Conservation (phyloP, 2,888 invertebrate species). For the Hipparchia sbordonii region DNA sequence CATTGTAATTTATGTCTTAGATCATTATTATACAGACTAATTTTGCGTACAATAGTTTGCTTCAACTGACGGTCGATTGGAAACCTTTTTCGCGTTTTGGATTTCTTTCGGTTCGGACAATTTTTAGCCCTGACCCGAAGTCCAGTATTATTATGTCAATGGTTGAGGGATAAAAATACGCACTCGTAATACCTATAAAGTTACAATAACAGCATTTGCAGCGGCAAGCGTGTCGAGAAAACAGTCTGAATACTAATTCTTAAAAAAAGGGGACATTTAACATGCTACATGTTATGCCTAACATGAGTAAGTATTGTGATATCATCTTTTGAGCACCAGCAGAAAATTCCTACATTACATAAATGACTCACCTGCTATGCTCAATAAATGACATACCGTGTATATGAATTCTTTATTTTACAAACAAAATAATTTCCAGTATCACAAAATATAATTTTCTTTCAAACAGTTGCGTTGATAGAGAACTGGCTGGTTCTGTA, state of each 20-base stretch:
- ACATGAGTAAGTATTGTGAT: slow-evolving; percentile 30
- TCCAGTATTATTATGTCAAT: too few relatives aligned
- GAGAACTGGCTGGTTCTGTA: too few relatives aligned
- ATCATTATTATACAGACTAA: too few relatives aligned
- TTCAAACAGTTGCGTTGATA: too few relatives aligned
- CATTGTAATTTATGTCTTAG: too few relatives aligned
- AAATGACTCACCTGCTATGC: slow-evolving; percentile 21
- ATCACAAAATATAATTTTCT: neutral
- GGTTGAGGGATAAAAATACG: too few relatives aligned
- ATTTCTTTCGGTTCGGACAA: too few relatives aligned
- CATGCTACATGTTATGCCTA: neutral
- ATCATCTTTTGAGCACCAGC: slow-evolving; percentile 26
- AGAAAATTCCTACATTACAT: slow-evolving; percentile 26
- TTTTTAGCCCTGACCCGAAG: too few relatives aligned
- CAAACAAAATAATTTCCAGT: neutral
- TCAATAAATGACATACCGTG: neutral
- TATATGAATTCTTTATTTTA: neutral
- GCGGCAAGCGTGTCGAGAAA: neutral
- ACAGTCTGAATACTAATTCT: slow-evolving; percentile 14
- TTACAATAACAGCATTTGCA: neutral
- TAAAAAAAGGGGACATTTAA: slow-evolving; percentile 2
- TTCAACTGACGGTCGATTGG: too few relatives aligned
- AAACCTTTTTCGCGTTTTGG: too few relatives aligned
- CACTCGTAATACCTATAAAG: too few relatives aligned
- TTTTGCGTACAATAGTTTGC: too few relatives aligned